Base-by-base conservation (phyloP, 1,140 invertebrate genomes). In the Forficula auricularia region DNA sequence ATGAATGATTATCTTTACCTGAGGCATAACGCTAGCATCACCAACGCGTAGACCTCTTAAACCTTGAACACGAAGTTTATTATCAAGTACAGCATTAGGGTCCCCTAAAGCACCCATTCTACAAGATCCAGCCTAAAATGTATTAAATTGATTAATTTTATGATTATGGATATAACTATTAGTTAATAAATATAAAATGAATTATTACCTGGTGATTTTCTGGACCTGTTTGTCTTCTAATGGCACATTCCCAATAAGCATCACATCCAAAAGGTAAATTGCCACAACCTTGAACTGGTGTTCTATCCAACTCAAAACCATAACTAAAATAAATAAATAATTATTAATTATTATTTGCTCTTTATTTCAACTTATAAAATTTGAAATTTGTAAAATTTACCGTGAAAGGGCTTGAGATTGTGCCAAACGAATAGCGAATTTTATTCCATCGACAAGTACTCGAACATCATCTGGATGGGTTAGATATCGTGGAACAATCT, bases 401-500 rank as follows among this genome's bases (percentile, higher is more conserved):
- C 9, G 20, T 43, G 38, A 7, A 54, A 43, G 10, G 50, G 43
- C 10, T 48, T 42, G 8, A 9, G 22, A 10, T 14, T 14, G 34
- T 13, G 67, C 65, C 38, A 48, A 55, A 22, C 45, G 59, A 32
- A 55, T 41, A 2, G 40, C 52, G 18, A 57, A 50, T 40, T 68
- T 45, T 19, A 75, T 66, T 15, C 80, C 82, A 49, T 84, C 82
- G 3, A 86, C 68, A 2, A 87, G 59, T 1, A 67, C 70, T 40
- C 71, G 73, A 0, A 82, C 68, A 56, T 88, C 84, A 38, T 81
- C 72, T 1, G 76, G 72, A 43, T 83, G 71, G 3, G 69, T 74
- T 38, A 89, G 63, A 57, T 90, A 90, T 52, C 82, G 85, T 1
- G 85, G 82, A 52, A 84, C 73, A 52, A 95, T 82, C n/a, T 78